Base-by-base conservation (phyloP, 1,140 invertebrate genomes). In the Drosophila biarmipes region DNA sequence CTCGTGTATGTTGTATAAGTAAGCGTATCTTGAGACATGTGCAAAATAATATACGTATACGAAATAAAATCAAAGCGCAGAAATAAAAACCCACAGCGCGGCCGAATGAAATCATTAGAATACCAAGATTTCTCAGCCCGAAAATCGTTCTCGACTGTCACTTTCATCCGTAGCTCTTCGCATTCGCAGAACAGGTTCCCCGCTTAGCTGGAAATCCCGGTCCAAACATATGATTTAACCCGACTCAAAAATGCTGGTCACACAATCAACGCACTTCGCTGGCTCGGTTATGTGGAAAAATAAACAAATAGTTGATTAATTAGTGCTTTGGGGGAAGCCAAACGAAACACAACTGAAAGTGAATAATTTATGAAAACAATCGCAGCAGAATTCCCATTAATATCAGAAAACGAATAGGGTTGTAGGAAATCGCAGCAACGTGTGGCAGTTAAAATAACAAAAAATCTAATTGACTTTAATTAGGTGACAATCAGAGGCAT, bases 71-170 rank as follows among this genome's bases (percentile, higher is more conserved):
- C 31, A 55, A 71, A 24, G 35, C 19, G 15, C 52, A 43, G 21
- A 53, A 2, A 46, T 31, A 27, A 64, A 46, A 51, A 35, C 27
- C 7, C 51, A 49, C 37, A 51, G 27, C 55, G 37, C 21, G 24
- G 7, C 7, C 58, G 10, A 57, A 85, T 77, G 76, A 87, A 87
- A 86, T 75, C 58, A 87, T 86, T 86, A 64, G 75, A 84, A 69
- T 68, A 72, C 62, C 55, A 35, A 38, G 34, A 58, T 53, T 15
- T 73, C 58, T 58, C 73, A 45, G 45, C 11, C 21, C 54, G 7
- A 58, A 73, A 42, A 66, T 51, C 58, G 29, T 31, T 24, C 34
- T 52, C 48, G 62, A 67, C 76, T 77, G 67, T 77, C 80, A 76
- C 76, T 85, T 73, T 85, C 68, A 72, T 73, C 17, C 35, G 68